Evolutionary conservation across 2,888 invertebrate species (phyloP), one percentile per base, ranked within the genome.

Genomic region (Drosophila mimetica): DNA sequence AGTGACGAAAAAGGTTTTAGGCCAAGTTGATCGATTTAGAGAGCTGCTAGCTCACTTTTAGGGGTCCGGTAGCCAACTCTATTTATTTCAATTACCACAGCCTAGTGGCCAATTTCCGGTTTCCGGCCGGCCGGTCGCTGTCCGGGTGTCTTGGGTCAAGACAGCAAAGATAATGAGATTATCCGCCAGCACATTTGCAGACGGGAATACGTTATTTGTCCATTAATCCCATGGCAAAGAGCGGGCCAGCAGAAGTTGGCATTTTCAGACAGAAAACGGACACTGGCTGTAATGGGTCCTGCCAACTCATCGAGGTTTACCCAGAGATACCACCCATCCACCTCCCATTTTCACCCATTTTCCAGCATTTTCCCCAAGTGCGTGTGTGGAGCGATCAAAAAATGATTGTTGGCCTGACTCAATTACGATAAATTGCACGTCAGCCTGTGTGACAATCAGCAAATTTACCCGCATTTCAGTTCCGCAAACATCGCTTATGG

Each of bases 1-100:
- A 41, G 41, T 41, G 41, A 50, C 16, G n/a, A 9, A 44, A 60
- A 16, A 30, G 28, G 34, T 50, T 60, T n/a, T 50, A 18, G 58
- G 41, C 7, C 52, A 14, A 22, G 16, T 60, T 63, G 37, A 60
- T 60, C 37, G 60, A 60, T 60, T 60, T 30, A 14, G 1, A 51
- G 18, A 52, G 16, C 25, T 37, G 30, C 9, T 11, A 20, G 41
- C 34, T 28, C 42, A 34, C 32, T 51, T 52, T 32, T 22, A 41
- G 32, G 32, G 34, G 16, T 4, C 42, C 11, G 20, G 14, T 13
- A 13, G 18, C 41, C 48, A 48, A 67, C 57, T 75, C 67, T 71
- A 77, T 78, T 79, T 75, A 71, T 78, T 70, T 78, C 77, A 79
- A 78, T 78, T 79, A 79, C 63, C 63, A 46, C 60, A 60, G 65